A percentile compares a stretch with the other conserved stretches of the same genome.
Conservation (phyloP, 2,113 vertebrate species). For the Otis tarda region DNA sequence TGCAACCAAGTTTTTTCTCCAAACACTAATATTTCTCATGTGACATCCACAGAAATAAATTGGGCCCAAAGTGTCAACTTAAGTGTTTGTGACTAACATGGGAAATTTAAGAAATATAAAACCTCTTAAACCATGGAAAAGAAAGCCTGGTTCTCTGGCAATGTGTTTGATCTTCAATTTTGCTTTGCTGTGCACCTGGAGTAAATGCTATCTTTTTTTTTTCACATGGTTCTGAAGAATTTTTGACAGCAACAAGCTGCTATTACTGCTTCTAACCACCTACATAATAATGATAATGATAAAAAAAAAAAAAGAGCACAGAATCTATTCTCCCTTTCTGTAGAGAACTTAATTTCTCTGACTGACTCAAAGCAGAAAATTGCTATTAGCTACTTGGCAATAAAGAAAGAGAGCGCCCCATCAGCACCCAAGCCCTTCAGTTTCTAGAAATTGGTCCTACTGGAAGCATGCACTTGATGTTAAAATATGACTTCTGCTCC, state of each 20-base stretch:
- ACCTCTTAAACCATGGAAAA: background rate
- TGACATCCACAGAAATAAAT: constrained; percentile 15
- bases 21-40: constrained; percentile 13
- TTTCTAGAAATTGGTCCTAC: constrained; percentile 24
- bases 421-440: background rate
- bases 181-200: background rate
- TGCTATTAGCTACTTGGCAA: background rate
- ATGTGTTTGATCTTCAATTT: background rate
- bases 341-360: constrained; percentile 10
- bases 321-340: background rate
- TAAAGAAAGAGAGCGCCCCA: background rate
- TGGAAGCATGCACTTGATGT: background rate
- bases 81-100: constrained; percentile 22
- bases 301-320: background rate
- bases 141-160: background rate
- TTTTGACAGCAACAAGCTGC: background rate
- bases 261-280: background rate
- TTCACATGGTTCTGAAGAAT: background rate
- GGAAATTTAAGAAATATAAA: constrained; percentile 37
- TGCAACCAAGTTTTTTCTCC: background rate
- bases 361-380: background rate
- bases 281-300: background rate
- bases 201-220: background rate
- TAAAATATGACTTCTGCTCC: background rate
- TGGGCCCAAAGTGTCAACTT: background rate